Evolutionary conservation across 1,140 invertebrate genomes (phyloP), one percentile per base, ranked within the genome.

Genomic region (Drosophila ananassae): DNA sequence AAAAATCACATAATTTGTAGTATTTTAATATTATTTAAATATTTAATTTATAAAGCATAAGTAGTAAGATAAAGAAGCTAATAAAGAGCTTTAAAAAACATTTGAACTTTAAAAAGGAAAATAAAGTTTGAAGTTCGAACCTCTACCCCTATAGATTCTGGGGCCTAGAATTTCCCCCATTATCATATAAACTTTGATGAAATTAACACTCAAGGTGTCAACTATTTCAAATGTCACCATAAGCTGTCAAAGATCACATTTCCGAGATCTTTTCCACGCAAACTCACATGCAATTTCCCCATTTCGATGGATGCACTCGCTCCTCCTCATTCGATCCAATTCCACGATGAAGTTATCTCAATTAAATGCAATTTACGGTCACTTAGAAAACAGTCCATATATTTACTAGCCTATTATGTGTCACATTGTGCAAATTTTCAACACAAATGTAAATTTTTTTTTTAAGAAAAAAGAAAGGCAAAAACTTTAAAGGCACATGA

Each of bases 231-330:
- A 28, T 28, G 25, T 7, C 25, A 28, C 25, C 6, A 6, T 6
- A 6, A 28, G 25, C 5, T 28, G 25, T 6, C 25, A 28, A 62
- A 62, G 57, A 55, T 62, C 59, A 63, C 46, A 5, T 39, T n/a
- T 17, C 28, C 50, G 22, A 22, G 41, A 28, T 6, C 25, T 25
- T 25, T 6, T 6, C 7, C 7, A 24, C 54, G 8, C 3, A 37
- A 61, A 89, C 83, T 89, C 79, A 89, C 83, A 68, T 89, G 83
- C 57, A 71, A 61, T 83, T 89, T 77, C 50, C 79, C 74, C 83
- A 89, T 89, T 53, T 47, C 77, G 61, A 64, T 53, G 60, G 61
- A 64, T 53, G 60, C 48, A 8, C 46, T 54, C 13, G 24, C 46
- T 50, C 32, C 44, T 10, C 32, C 44, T 8, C 37, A 60, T 57